These are phyloP conservation scores for Pollenia angustigena DNA, from an alignment of 2,888 invertebrate species.

Conservation along the genomic window DNA sequence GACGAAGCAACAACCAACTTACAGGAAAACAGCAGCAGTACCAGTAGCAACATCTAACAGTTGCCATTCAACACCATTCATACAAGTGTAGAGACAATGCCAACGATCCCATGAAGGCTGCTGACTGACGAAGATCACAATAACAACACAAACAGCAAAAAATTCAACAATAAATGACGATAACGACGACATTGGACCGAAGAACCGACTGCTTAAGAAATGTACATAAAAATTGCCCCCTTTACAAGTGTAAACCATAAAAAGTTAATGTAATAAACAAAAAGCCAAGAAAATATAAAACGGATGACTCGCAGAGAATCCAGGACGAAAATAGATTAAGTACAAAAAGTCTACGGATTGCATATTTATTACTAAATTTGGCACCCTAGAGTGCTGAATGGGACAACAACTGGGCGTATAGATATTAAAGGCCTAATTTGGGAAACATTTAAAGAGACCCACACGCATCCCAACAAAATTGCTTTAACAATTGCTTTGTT, in stretches of 20 bases:
- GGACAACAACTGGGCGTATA: slow-evolving; percentile 12
- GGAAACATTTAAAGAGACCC: neutral
- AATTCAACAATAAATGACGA: slow-evolving; percentile 40
- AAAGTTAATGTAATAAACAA: slow-evolving; percentile 7
- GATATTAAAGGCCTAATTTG: neutral
- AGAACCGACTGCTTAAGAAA: slow-evolving; percentile 22
- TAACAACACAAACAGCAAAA: slow-evolving; percentile 18
- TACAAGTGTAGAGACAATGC: slow-evolving; percentile 57
- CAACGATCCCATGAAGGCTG: slow-evolving; percentile 71
- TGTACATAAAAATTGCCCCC: slow-evolving; percentile 61
- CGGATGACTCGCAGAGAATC: slow-evolving; percentile 72
- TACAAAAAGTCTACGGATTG: slow-evolving; percentile 70
- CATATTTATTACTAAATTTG: slow-evolving; percentile 52
- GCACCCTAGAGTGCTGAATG: slow-evolving; percentile 42
- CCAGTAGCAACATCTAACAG: slow-evolving; percentile 45
- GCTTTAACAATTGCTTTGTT: no score
- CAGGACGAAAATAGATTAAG: slow-evolving; percentile 76
- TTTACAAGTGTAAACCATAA: slow-evolving; percentile 58
- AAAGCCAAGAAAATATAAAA: slow-evolving; percentile 13
- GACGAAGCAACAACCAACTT: slow-evolving; percentile 13
- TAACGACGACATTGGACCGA: slow-evolving; percentile 55
- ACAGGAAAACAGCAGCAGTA: slow-evolving; percentile 24
- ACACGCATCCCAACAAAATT: no score
- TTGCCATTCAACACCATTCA: slow-evolving; percentile 60
- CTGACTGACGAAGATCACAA: slow-evolving; percentile 42